Percentiles rank a stretch among this genome's conserved stretches.
Evolutionary conservation across 2,888 invertebrate genomes (phyloP).

Genomic region (Agrochola circellaris): DNA sequence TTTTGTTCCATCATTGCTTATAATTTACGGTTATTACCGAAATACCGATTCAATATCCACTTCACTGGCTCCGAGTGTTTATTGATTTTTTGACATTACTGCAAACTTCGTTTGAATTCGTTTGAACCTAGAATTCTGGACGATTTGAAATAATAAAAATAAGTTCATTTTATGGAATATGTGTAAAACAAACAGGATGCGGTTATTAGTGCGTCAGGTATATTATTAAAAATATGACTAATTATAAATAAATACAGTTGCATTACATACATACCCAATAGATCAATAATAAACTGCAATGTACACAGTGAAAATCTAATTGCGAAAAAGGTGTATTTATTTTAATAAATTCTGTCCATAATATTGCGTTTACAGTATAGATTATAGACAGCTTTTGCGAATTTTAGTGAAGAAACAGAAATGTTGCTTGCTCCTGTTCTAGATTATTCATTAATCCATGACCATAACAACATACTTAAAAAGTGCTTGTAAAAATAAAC

Average conservation of each 20-base stretch:
- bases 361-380: conserved; percentile 3
- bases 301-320: conserved; percentile 27
- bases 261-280: conserved; percentile 15
- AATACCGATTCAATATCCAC: conserved; percentile 13
- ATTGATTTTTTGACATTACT: conserved; percentile 82
- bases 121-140: conserved; percentile 37
- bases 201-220: conserved; percentile 61
- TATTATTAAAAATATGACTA: conserved; percentile 3
- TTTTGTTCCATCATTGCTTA: neutral
- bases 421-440: conserved; percentile 10
- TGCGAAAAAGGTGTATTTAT: conserved; percentile 46
- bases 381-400: conserved; percentile 35
- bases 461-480: neutral
- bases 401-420: neutral
- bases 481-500: neutral
- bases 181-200: conserved; percentile 56
- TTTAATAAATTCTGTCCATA: conserved; percentile 3
- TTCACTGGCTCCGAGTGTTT: conserved; percentile 64
- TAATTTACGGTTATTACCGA: conserved; percentile 33
- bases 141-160: conserved; percentile 43
- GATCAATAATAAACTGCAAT: conserved; percentile 27
- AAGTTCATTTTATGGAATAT: conserved; percentile 20
- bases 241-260: conserved; percentile 19
- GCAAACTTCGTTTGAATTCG: conserved; percentile 65
- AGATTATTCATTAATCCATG: conserved; percentile 17